These are phyloP conservation scores for Pomacea maculata DNA, from an alignment of 1,140 invertebrate genomes.

Conservation along the genomic window DNA sequence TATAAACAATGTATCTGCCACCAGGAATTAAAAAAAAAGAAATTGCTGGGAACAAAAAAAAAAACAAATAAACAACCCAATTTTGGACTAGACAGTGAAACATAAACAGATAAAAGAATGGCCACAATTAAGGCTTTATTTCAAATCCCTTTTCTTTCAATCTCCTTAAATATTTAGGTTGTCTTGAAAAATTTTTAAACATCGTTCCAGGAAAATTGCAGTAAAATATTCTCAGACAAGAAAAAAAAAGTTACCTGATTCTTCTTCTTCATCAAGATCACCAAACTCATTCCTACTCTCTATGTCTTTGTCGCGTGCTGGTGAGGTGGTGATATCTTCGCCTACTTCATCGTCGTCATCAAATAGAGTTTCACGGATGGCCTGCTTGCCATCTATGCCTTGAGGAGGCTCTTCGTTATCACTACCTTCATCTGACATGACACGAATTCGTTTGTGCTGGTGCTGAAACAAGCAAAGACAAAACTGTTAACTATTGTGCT, in stretches of 20 bases:
- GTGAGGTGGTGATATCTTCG: conserved; percentile 70
- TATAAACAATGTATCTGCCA: no score
- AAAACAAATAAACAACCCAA: no score
- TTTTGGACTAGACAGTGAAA: no score
- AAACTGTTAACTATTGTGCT: background rate
- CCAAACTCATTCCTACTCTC: conserved; percentile 63
- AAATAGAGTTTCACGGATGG: conserved; percentile 89
- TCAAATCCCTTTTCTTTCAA: background rate
- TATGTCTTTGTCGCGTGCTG: conserved; percentile 51
- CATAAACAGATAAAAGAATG: background rate
- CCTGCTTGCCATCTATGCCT: conserved; percentile 76
- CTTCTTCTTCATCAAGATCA: conserved; percentile 61
- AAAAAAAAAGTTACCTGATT: conserved; percentile 51
- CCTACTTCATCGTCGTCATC: conserved; percentile 78
- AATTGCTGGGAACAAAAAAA: no score
- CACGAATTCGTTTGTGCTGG: conserved; percentile 87
- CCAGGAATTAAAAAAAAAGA: no score
- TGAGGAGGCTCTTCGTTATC: conserved; percentile 89
- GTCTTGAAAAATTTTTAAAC: conserved; percentile 3
- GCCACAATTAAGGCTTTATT: background rate
- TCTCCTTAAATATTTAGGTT: background rate
- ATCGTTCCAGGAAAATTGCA: background rate
- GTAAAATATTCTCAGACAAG: background rate
- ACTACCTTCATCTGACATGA: conserved; percentile 62
- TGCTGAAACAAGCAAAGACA: conserved; percentile 60